phyloP scores from a whole-genome alignment of 2,888 invertebrate species.

The Dynastes hyllus region DNA sequence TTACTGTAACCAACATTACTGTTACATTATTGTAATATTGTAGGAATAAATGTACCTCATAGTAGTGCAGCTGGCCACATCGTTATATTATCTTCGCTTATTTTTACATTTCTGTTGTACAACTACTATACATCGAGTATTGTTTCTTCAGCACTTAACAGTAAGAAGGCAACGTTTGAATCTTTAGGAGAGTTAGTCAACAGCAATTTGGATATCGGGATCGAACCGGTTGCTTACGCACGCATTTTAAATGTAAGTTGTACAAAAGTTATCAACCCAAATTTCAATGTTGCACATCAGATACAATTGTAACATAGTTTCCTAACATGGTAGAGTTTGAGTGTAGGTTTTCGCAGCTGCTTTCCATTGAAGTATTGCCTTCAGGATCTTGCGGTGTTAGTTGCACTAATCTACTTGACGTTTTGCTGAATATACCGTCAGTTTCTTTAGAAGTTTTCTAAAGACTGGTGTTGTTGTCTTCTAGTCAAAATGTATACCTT shows the following conservation, averaged over 20 bases:
- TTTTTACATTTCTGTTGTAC: conserved; percentile 71
- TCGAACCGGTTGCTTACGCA: conserved; percentile 73
- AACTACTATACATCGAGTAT: conserved; percentile 78
- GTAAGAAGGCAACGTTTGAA: conserved; percentile 72
- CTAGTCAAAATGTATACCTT: too few species aligned
- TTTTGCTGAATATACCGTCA: too few species aligned
- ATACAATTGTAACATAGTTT: too few species aligned
- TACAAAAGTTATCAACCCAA: not conserved
- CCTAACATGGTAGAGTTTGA: not conserved
- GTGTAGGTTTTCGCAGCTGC: too few species aligned
- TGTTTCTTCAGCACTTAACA: conserved; percentile 74
- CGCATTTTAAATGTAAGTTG: conserved; percentile 43
- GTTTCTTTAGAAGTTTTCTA: too few species aligned
- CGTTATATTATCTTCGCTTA: conserved; percentile 62
- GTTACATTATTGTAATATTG: not conserved
- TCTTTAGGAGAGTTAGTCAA: conserved; percentile 72
- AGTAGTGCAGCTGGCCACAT: conserved; percentile 62
- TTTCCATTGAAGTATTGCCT: too few species aligned
- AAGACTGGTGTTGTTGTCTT: too few species aligned
- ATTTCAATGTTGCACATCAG: not conserved
- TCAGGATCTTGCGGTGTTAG: too few species aligned
- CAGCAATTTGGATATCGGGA: conserved; percentile 72
- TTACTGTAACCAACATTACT: not conserved
- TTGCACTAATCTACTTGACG: too few species aligned
- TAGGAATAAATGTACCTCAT: conserved; percentile 48